These are phyloP conservation scores for Calliphora vicina DNA, from an alignment of 1,140 invertebrate genomes.

Conservation along the genomic window DNA sequence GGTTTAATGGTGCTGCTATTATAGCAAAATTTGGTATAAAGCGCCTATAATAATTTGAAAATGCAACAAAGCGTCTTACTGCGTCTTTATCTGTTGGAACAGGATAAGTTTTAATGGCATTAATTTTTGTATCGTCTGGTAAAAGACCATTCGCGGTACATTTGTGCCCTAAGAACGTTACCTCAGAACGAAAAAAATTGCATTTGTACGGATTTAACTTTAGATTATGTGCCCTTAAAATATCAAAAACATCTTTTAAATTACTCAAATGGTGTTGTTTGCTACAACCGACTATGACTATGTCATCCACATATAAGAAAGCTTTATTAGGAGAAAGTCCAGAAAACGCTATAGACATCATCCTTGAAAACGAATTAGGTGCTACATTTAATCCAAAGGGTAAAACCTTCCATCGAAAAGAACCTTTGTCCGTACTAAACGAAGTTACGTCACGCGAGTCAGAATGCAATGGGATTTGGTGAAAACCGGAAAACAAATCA, in stretches of 20 bases:
- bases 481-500: slow-evolving; percentile 63
- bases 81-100: slow-evolving; percentile 42
- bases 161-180: slow-evolving; percentile 44
- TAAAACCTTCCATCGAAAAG: slow-evolving; percentile 31
- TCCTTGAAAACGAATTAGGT: slow-evolving; percentile 36
- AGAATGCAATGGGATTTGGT: slow-evolving; percentile 61
- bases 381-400: slow-evolving; percentile 40
- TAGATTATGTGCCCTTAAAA: slow-evolving; percentile 43
- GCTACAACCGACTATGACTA: slow-evolving; percentile 37
- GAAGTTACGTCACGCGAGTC: slow-evolving; percentile 49
- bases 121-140: slow-evolving; percentile 37
- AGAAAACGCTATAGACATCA: slow-evolving; percentile 39
- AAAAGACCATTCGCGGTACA: slow-evolving; percentile 14
- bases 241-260: slow-evolving; percentile 44
- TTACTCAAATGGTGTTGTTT: slow-evolving; percentile 39
- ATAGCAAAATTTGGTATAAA: slow-evolving; percentile 8
- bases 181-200: slow-evolving; percentile 42
- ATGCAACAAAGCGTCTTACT: slow-evolving; percentile 40
- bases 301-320: slow-evolving; percentile 41
- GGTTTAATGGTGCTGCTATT: neutral
- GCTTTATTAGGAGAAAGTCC: slow-evolving; percentile 36
- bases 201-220: slow-evolving; percentile 50
- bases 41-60: slow-evolving; percentile 9
- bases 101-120: slow-evolving; percentile 43
- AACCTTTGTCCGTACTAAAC: slow-evolving; percentile 7